These are phyloP conservation scores for Boloria euphrosyne DNA, from an alignment of 2,888 invertebrate species.

Conservation along the genomic window DNA sequence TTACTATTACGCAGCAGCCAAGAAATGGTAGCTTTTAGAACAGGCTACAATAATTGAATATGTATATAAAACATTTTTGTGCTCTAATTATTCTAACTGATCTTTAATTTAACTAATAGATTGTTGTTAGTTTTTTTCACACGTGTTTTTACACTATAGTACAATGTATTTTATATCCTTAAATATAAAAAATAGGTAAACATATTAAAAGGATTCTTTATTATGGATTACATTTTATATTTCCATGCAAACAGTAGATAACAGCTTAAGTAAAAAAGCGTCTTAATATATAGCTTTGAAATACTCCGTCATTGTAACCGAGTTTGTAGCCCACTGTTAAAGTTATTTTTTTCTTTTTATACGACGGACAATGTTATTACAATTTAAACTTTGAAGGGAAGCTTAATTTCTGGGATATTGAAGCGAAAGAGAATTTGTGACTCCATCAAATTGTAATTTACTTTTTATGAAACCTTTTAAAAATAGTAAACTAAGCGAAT, in stretches of 20 bases:
- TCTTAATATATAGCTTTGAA: constrained; percentile 52
- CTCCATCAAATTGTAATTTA: constrained; percentile 10
- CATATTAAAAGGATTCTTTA: no score
- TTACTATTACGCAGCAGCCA: no score
- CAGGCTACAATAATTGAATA: no score
- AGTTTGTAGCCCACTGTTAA: constrained; percentile 61
- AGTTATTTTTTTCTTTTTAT: constrained; percentile 50
- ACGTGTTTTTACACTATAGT: no score
- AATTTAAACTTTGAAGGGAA: constrained; percentile 53
- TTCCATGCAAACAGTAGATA: not conserved
- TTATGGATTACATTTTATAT: no score
- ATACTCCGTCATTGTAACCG: constrained; percentile 58
- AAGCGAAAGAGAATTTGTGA: constrained; percentile 18
- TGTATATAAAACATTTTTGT: no score
- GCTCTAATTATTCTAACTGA: no score
- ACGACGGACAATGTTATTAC: constrained; percentile 59
- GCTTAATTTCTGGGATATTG: constrained; percentile 47
- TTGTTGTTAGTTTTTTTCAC: no score
- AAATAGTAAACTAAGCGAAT: not conserved
- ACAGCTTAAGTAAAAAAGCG: not conserved
- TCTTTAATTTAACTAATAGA: no score
- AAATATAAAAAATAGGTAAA: no score
- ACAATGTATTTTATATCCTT: no score
- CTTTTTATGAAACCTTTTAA: constrained; percentile 15
- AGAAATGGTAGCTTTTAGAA: no score